These are phyloP conservation scores for Laodelphax striatellus DNA, from an alignment of 1,140 invertebrate species.

Conservation along the genomic window DNA sequence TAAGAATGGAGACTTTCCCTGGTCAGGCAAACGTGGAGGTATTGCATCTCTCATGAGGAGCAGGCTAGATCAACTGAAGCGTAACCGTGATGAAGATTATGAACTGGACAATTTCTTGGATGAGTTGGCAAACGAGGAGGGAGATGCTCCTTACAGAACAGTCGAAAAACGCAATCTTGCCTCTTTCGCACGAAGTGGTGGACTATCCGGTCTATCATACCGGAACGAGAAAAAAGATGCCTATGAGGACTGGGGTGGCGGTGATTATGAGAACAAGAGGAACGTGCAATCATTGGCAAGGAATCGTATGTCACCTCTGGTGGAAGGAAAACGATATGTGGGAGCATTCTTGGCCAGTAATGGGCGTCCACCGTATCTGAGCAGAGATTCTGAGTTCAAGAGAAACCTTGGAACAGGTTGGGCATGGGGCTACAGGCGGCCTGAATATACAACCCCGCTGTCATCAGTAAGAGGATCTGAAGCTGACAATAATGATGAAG, in stretches of 20 bases:
- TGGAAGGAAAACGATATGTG: constrained; percentile 22
- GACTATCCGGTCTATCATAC: constrained; percentile 6
- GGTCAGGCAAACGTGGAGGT: constrained; percentile 15
- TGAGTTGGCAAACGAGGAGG: background rate
- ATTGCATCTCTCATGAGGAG: constrained; percentile 19
- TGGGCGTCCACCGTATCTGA: constrained; percentile 8
- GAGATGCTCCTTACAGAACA: background rate
- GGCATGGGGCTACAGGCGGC: background rate
- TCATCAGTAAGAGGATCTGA: background rate
- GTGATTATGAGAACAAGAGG: constrained; percentile 18
- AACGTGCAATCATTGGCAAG: constrained; percentile 20
- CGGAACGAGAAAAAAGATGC: constrained; percentile 11
- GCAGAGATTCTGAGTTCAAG: constrained; percentile 6
- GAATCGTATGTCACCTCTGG: constrained; percentile 15
- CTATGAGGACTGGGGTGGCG: constrained; percentile 8
- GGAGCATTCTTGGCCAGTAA: constrained; percentile 13
- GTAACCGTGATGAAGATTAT: constrained; percentile 14
- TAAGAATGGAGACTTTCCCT: constrained; percentile 15
- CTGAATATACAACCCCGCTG: too few species aligned
- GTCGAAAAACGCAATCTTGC: constrained; percentile 20
- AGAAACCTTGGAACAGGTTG: constrained; percentile 12
- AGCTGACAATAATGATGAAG: background rate
- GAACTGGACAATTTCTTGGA: constrained; percentile 9
- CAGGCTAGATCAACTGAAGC: constrained; percentile 13
- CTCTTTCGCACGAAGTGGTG: constrained; percentile 17